phyloP scores from a whole-genome alignment of 2,113 vertebrate genomes.

The Hypomesus transpacificus region DNA sequence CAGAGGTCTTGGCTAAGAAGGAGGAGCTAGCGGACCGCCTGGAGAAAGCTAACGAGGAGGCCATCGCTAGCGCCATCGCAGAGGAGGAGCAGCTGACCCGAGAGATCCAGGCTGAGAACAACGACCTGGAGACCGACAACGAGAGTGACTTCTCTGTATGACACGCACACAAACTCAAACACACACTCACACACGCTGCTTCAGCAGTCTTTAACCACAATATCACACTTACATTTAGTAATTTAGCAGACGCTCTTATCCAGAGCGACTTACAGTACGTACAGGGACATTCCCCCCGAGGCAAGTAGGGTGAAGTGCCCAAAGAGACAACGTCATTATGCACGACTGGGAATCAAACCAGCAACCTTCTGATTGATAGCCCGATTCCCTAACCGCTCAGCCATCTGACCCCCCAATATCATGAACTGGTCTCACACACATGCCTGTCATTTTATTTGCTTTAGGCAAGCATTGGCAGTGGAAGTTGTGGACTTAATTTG shows the following conservation, averaged over 20 bases:
- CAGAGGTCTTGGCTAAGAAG: conserved; percentile 96
- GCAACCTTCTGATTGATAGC: no score
- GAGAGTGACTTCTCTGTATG: conserved; percentile 94
- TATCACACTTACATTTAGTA: no score
- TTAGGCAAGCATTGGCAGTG: conserved; percentile 82
- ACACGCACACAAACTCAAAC: conserved; percentile 1
- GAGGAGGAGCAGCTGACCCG: conserved; percentile 96
- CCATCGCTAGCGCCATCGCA: conserved; percentile 96
- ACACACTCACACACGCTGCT: background rate
- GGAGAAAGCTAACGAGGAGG: conserved; percentile 97
- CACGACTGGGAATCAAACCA: no score
- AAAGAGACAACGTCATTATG: no score
- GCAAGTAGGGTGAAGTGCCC: no score
- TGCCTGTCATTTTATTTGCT: conserved; percentile 19
- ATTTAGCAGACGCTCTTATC: no score
- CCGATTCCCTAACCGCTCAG: no score
- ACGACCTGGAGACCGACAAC: conserved; percentile 89
- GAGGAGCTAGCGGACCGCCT: conserved; percentile 95
- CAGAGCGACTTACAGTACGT: no score
- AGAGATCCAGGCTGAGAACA: conserved; percentile 96
- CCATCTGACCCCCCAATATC: no score
- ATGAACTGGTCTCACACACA: no score
- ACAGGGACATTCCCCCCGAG: no score
- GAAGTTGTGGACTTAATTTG: conserved; percentile 80
- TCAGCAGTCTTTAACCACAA: no score